These are phyloP conservation scores for Euclidia mi DNA, from an alignment of 2,888 invertebrate genomes.

Conservation along the genomic window DNA sequence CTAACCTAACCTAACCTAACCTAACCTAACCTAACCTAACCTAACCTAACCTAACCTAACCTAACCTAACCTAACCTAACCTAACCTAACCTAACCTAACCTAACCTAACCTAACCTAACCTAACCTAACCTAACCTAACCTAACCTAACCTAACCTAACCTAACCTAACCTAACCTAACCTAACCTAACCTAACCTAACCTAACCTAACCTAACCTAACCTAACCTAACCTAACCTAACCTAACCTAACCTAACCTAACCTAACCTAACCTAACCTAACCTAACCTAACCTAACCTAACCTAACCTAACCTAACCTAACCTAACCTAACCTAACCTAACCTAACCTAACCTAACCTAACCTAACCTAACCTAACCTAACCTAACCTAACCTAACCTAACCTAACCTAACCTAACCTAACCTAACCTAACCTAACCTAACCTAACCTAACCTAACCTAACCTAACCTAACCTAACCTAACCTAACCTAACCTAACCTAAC, in stretches of 20 bases:
- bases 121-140: slow-evolving; percentile 35
- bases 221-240: slow-evolving; percentile 36
- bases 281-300: slow-evolving; percentile 30
- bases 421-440: slow-evolving; percentile 55
- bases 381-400: slow-evolving; percentile 54
- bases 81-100: slow-evolving; percentile 32
- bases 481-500: slow-evolving; percentile 59
- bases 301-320: slow-evolving; percentile 55
- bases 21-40: slow-evolving; percentile 24
- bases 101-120: slow-evolving; percentile 37
- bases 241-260: slow-evolving; percentile 34
- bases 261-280: slow-evolving; percentile 27
- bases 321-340: slow-evolving; percentile 55
- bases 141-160: slow-evolving; percentile 34
- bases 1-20: slow-evolving; percentile 19
- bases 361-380: slow-evolving; percentile 55
- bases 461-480: slow-evolving; percentile 58
- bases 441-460: slow-evolving; percentile 56
- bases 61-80: slow-evolving; percentile 28
- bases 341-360: slow-evolving; percentile 58
- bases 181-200: slow-evolving; percentile 30
- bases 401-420: slow-evolving; percentile 56
- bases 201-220: slow-evolving; percentile 33
- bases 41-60: slow-evolving; percentile 29
- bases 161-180: slow-evolving; percentile 28